Conservation (phyloP, 2,888 invertebrate species). For the Drosophila atripex region DNA sequence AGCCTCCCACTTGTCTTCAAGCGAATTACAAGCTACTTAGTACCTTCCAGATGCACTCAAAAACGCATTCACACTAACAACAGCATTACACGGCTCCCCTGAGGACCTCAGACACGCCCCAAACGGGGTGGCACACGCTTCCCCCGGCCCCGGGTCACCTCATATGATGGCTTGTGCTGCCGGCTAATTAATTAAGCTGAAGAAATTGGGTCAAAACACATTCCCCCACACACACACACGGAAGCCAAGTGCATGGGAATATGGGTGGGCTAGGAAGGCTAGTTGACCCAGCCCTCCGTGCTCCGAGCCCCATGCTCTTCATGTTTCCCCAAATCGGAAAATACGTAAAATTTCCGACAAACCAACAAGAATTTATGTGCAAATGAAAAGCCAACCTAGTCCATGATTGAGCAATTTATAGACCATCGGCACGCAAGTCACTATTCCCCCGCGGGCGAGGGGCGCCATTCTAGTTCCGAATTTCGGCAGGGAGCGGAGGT, state of each 20-base stretch:
- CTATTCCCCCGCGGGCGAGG: conserved; percentile 11
- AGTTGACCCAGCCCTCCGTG: conserved; percentile 30
- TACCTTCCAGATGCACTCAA: conserved; percentile 52
- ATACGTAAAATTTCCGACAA: conserved; percentile 42
- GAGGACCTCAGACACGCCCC: conserved; percentile 26
- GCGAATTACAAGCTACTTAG: conserved; percentile 49
- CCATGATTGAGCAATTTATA: conserved; percentile 53
- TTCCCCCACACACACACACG: conserved; percentile 1
- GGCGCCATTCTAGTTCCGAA: conserved; percentile 14
- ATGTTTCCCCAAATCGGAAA: conserved; percentile 24
- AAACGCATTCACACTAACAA: conserved; percentile 61
- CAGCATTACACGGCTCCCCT: conserved; percentile 40
- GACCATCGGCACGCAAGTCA: conserved; percentile 40
- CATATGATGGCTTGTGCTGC: conserved; percentile 41
- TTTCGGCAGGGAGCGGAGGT: conserved; percentile 13
- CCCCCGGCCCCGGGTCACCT: conserved; percentile 35
- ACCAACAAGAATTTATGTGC: conserved; percentile 47
- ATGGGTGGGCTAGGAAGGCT: conserved; percentile 20
- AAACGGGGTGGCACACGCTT: conserved; percentile 50
- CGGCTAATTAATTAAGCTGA: conserved; percentile 70
- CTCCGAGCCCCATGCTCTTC: conserved; percentile 10
- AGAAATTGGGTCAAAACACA: conserved; percentile 65
- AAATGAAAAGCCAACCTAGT: conserved; percentile 45
- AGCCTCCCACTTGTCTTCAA: conserved; percentile 26
- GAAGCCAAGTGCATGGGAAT: conserved; percentile 64